Conservation (phyloP, 2,113 vertebrate species). For the Cepphus grylle region DNA sequence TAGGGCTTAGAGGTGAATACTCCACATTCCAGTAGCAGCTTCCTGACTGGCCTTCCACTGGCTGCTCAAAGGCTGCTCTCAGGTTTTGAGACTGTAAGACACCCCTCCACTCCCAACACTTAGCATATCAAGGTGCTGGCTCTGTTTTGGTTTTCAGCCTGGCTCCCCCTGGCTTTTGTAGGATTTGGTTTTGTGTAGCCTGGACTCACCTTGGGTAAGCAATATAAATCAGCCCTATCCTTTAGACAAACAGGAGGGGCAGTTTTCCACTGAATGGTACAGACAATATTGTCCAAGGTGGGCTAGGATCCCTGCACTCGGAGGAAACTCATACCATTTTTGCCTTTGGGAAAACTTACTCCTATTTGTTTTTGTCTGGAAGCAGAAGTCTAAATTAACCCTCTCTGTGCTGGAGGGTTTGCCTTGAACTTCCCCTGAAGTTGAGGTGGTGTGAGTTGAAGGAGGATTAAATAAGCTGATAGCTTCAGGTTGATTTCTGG, state of each 20-base stretch:
- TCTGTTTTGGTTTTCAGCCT: slow-evolving; percentile 13
- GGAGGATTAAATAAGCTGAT: background rate
- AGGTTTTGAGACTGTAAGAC: background rate
- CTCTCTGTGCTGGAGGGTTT: background rate
- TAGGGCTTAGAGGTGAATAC: slow-evolving; percentile 56
- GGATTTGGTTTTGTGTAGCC: slow-evolving; percentile 36
- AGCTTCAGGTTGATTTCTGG: background rate
- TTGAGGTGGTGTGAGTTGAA: background rate
- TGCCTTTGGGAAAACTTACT: background rate
- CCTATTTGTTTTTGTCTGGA: background rate
- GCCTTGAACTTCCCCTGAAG: background rate
- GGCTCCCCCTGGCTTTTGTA: slow-evolving; percentile 65
- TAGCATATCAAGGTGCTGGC: background rate
- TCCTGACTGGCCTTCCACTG: slow-evolving; percentile 16
- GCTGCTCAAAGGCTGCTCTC: background rate
- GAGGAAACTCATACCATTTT: background rate
- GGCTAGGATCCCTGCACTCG: background rate
- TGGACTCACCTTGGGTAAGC: background rate
- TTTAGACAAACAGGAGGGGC: background rate
- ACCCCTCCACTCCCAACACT: background rate
- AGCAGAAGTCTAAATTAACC: background rate
- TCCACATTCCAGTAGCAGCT: slow-evolving; percentile 49
- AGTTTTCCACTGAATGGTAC: background rate
- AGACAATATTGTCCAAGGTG: background rate
- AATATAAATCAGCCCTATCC: background rate